Conservation (phyloP, 2,888 invertebrate species). For the Dryomyza anilis region DNA sequence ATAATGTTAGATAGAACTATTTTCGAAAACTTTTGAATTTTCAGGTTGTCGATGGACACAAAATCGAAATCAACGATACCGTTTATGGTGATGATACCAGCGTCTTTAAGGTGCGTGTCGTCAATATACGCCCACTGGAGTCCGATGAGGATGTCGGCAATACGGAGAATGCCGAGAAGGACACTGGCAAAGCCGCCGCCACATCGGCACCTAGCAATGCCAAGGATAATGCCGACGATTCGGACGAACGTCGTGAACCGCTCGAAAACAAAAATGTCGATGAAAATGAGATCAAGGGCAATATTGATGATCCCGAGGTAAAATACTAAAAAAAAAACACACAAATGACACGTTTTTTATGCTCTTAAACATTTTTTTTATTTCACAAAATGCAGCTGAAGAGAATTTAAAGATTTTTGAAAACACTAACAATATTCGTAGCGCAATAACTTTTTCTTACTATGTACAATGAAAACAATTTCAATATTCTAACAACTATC, state of each 20-base stretch:
- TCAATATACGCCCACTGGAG: conserved; percentile 63
- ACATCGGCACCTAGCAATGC: conserved; percentile 34
- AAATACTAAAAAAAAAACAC: conserved; percentile 42
- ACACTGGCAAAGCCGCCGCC: conserved; percentile 35
- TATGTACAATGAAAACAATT: not conserved
- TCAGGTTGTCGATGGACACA: conserved; percentile 65
- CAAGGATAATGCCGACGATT: conserved; percentile 40
- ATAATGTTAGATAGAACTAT: not conserved
- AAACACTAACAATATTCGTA: conserved; percentile 21
- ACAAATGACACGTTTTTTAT: too few relatives aligned
- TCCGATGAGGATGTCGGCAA: conserved; percentile 48
- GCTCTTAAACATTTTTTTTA: too few relatives aligned
- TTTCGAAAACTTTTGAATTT: not conserved
- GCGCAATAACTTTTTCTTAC: conserved; percentile 14
- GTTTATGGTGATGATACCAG: conserved; percentile 61
- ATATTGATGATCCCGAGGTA: conserved; percentile 58
- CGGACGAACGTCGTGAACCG: conserved; percentile 47
- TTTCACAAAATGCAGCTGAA: not conserved
- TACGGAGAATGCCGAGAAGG: conserved; percentile 27
- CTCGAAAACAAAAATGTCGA: conserved; percentile 44
- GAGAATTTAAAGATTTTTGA: too few relatives aligned
- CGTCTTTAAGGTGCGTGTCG: conserved; percentile 62
- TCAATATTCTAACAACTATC: not conserved
- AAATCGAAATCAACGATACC: conserved; percentile 66
- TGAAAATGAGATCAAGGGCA: conserved; percentile 54